phyloP scores from a whole-genome alignment of 2,888 invertebrate genomes.

The Cynaeus angustus region DNA sequence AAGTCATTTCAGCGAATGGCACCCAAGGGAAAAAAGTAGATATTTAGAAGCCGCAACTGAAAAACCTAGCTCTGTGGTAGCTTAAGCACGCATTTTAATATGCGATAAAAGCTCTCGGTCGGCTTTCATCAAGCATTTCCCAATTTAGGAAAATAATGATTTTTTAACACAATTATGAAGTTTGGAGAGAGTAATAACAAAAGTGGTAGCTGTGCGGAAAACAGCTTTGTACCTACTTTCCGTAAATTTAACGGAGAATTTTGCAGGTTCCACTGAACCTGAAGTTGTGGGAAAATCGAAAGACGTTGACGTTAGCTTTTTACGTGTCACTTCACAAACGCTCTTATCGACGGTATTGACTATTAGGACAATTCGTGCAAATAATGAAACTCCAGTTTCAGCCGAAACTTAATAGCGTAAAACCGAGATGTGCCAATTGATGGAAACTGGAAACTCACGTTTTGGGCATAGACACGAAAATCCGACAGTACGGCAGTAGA shows the following conservation, averaged over 20 bases:
- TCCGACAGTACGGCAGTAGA: no score
- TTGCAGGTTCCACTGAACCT: no score
- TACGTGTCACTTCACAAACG: neutral
- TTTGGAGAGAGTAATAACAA: slow-evolving; percentile 1
- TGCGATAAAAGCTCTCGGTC: slow-evolving; percentile 25
- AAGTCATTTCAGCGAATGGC: slow-evolving; percentile 25
- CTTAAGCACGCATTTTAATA: slow-evolving; percentile 15
- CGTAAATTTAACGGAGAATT: no score
- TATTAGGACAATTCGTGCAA: neutral
- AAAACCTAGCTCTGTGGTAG: neutral
- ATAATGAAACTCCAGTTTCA: neutral
- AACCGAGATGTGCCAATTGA: no score
- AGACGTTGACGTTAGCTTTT: neutral
- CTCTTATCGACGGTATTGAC: neutral
- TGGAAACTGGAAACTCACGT: no score
- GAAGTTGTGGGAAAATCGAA: neutral
- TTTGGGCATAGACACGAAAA: no score
- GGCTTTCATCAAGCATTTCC: slow-evolving; percentile 17
- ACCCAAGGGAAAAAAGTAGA: slow-evolving; percentile 14
- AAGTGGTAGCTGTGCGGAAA: neutral
- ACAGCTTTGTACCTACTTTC: no score
- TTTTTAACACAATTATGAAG: slow-evolving; percentile 31
- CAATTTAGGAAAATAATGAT: slow-evolving; percentile 19
- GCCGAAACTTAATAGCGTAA: no score
- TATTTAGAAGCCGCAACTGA: slow-evolving; percentile 9